Conservation (phyloP, 2,888 invertebrate genomes). For the Apodemia mormo region DNA sequence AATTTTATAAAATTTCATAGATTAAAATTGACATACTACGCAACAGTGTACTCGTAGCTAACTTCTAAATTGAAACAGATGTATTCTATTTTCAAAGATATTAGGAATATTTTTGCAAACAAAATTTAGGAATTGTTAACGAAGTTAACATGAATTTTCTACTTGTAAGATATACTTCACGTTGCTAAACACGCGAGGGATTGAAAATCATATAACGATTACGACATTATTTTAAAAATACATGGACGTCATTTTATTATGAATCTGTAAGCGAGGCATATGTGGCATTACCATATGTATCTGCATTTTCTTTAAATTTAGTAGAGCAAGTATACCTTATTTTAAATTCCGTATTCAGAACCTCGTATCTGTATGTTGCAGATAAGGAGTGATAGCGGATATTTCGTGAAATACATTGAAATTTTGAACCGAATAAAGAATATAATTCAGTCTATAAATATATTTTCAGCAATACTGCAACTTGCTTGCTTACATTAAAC, state of each 20-base stretch:
- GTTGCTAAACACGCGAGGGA: constrained; percentile 28
- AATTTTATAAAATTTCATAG: no score
- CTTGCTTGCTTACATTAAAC: no score
- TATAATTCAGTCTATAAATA: neutral
- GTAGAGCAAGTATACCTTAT: constrained; percentile 10
- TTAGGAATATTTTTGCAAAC: neutral
- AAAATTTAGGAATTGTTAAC: neutral
- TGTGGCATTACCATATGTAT: constrained; percentile 55
- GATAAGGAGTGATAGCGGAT: neutral
- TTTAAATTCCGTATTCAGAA: constrained; percentile 15
- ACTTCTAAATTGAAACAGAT: neutral
- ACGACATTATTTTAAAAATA: constrained; percentile 53
- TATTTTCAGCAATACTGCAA: neutral
- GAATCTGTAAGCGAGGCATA: constrained; percentile 60
- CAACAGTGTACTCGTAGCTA: neutral
- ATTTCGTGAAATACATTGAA: neutral
- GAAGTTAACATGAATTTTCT: neutral
- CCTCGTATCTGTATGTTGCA: neutral
- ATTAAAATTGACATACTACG: neutral
- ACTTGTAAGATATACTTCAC: neutral
- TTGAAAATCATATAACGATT: constrained; percentile 47
- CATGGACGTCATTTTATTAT: constrained; percentile 59
- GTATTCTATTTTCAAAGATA: neutral
- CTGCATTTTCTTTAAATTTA: constrained; percentile 44
- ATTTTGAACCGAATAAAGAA: neutral